Evolutionary conservation across 1,140 invertebrate species (phyloP).

Genomic region (Coelopa frigida): DNA sequence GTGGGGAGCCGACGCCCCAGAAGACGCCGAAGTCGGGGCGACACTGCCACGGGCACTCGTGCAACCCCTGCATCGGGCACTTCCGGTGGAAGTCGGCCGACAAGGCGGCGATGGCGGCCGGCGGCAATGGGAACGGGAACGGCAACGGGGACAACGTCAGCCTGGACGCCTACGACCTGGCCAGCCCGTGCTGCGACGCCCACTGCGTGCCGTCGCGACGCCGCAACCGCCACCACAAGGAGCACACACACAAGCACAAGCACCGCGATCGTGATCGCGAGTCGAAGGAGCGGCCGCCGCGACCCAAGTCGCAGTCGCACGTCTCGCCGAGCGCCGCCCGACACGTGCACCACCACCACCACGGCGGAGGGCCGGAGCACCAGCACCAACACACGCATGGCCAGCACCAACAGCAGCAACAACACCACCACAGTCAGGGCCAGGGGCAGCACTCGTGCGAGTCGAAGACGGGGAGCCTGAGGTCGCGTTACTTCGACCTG

Average conservation of each 20-base stretch:
- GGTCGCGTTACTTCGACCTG: conserved; percentile 49
- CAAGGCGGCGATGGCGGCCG: conserved; percentile 18
- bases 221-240: conserved; percentile 52
- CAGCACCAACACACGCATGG: conserved; percentile 3
- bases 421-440: conserved; percentile 17
- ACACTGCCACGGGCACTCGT: conserved; percentile 55
- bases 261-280: conserved; percentile 43
- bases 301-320: conserved; percentile 46
- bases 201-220: conserved; percentile 70
- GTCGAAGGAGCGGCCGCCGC: conserved; percentile 23
- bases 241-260: conserved; percentile 53
- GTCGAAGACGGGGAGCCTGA: conserved; percentile 30
- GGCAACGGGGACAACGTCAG: conserved; percentile 60
- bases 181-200: conserved; percentile 74
- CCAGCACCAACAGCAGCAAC: conserved; percentile 21
- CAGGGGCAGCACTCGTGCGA: conserved; percentile 13
- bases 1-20: conserved; percentile 20
- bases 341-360: conserved; percentile 14
- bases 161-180: conserved; percentile 72
- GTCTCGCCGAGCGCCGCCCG: conserved; percentile 25
- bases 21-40: conserved; percentile 28
- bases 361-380: background rate
- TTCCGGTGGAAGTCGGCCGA: conserved; percentile 39
- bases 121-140: conserved; percentile 20
- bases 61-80: conserved; percentile 61